phyloP scores from a whole-genome alignment of 2,888 invertebrate species.

The Pandemis corylana region DNA sequence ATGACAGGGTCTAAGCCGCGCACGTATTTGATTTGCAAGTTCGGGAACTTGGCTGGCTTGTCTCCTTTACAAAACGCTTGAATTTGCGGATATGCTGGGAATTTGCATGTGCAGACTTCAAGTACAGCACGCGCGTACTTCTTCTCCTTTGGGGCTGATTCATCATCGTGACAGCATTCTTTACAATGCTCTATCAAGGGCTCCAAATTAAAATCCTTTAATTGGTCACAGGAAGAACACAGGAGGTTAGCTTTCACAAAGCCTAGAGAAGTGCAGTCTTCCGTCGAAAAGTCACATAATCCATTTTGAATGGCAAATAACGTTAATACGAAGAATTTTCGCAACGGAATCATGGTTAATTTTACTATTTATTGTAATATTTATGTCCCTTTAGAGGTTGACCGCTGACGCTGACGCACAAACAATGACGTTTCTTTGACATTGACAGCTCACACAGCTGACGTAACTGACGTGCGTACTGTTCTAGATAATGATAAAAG shows the following conservation, averaged over 20 bases:
- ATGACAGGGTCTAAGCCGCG: slow-evolving; percentile 98
- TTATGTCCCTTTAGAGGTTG: background rate
- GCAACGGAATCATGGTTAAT: slow-evolving; percentile 41
- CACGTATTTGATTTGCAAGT: slow-evolving; percentile 96
- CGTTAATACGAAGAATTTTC: slow-evolving; percentile 40
- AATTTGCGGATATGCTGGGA: slow-evolving; percentile 98
- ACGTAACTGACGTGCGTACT: slow-evolving; percentile 23
- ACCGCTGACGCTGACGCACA: background rate
- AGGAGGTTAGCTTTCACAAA: slow-evolving; percentile 93
- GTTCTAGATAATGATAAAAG: slow-evolving; percentile 11
- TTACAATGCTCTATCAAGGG: slow-evolving; percentile 89
- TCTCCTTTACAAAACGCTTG: slow-evolving; percentile 99
- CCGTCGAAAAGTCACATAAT: slow-evolving; percentile 87
- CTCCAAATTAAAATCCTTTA: slow-evolving; percentile 90
- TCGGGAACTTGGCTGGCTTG: slow-evolving; percentile 94
- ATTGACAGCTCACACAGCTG: slow-evolving; percentile 17
- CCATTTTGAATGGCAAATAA: slow-evolving; percentile 48
- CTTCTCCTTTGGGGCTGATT: slow-evolving; percentile 86
- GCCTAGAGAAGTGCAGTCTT: slow-evolving; percentile 94
- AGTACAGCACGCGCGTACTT: slow-evolving; percentile 96
- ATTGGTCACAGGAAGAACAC: slow-evolving; percentile 95
- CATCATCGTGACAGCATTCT: slow-evolving; percentile 92
- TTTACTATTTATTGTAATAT: background rate
- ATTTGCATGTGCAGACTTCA: slow-evolving; percentile 99
- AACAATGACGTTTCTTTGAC: slow-evolving; percentile 31